Percentiles rank a stretch among this genome's conserved stretches.
phyloP scores from a whole-genome alignment of 53 echinoderm and acorn worm species.

The Luidia sarsii region DNA sequence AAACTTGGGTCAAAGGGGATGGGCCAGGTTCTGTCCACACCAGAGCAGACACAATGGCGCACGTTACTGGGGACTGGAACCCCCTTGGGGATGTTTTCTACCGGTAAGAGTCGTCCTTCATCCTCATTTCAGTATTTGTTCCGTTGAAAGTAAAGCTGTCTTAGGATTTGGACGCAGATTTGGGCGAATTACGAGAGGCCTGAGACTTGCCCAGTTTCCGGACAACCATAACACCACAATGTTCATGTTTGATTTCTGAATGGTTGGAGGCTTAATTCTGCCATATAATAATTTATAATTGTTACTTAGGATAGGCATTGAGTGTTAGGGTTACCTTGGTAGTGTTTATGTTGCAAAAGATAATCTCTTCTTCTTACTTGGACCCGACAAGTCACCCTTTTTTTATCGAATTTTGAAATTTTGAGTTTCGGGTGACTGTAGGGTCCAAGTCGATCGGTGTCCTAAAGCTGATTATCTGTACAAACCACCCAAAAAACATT shows the following conservation, averaged over 20 bases:
- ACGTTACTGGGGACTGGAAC: constrained; percentile 93
- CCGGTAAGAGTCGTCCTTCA: constrained; percentile 46
- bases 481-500: too few species aligned
- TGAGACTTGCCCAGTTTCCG: background rate
- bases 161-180: background rate
- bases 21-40: too few species aligned
- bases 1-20: too few species aligned
- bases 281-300: background rate
- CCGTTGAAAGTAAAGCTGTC: background rate
- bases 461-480: too few species aligned
- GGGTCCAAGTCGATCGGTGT: too few species aligned
- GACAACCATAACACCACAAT: background rate
- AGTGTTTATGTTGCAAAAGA: background rate
- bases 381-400: too few species aligned
- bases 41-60: constrained; percentile 80
- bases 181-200: background rate
- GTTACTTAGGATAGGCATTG: background rate
- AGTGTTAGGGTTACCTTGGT: background rate
- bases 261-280: too few species aligned
- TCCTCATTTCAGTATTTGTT: background rate
- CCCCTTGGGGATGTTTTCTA: constrained; percentile 91
- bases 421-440: too few species aligned
- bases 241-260: too few species aligned
- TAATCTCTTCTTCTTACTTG: background rate
- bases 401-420: too few species aligned